Percentiles rank a stretch among this genome's conserved stretches.
phyloP scores from a whole-genome alignment of 2,888 invertebrate species.

The Drosophila melanosoma region DNA sequence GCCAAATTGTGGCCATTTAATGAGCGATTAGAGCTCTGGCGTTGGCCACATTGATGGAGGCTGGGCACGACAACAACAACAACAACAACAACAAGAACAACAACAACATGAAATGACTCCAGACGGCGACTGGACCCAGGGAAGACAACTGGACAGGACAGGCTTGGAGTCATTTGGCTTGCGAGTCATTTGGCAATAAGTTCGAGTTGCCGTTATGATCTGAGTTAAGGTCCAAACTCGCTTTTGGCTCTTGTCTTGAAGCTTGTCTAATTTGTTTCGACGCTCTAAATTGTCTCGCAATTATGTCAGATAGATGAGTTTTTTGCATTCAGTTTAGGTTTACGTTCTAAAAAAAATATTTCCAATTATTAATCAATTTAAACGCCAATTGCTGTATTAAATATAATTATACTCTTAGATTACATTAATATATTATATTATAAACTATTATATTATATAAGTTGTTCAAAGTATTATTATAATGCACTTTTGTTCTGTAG shows the following conservation, averaged over 20 bases:
- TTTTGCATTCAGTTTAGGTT: slow-evolving; percentile 1
- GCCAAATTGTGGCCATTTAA: slow-evolving; percentile 76
- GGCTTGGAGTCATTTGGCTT: slow-evolving; percentile 5
- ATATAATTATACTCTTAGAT: not conserved
- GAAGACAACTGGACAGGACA: not conserved
- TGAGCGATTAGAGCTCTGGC: slow-evolving; percentile 73
- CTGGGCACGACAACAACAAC: slow-evolving; percentile 64
- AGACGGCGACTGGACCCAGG: not conserved
- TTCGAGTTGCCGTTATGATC: slow-evolving; percentile 67
- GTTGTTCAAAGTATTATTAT: not conserved
- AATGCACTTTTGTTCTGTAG: not conserved
- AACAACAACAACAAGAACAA: not conserved
- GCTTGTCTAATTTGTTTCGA: slow-evolving; percentile 50
- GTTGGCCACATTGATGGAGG: slow-evolving; percentile 60
- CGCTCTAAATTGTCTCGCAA: slow-evolving; percentile 25
- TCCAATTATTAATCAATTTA: not conserved
- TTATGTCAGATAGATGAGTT: slow-evolving; percentile 5
- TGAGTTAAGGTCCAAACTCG: slow-evolving; percentile 48
- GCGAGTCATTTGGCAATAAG: slow-evolving; percentile 55
- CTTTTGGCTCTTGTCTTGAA: slow-evolving; percentile 26
- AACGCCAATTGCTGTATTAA: not conserved
- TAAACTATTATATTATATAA: not conserved
- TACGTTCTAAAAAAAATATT: not conserved
- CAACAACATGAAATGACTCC: slow-evolving; percentile 11
- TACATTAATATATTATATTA: no score